phyloP scores from a whole-genome alignment of 2,113 vertebrate genomes.

The pig (Sus scrofa) region T2T-Sscrofa CM000824.6:60398001-60398500 shows the following conservation, averaged over 20 bases:
- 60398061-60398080: neutral
- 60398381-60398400: neutral
- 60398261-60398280: neutral
- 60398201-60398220: neutral
- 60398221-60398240: neutral
- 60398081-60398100: neutral
- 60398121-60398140: neutral
- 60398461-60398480: neutral
- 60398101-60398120: neutral
- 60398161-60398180: neutral
- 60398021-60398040: conserved; percentile 69
- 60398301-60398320: conserved; percentile 3
- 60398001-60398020: conserved; percentile 55
- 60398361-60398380: conserved; percentile 25
- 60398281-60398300: neutral
- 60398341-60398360: neutral
- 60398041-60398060: conserved; percentile 62
- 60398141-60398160: neutral
- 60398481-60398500: neutral
- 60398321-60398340: conserved; percentile 48
- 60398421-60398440: neutral
- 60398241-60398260: neutral
- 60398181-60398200: neutral
- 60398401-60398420: neutral
- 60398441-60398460: neutral